Conservation (phyloP, 2,113 vertebrate genomes). For the Myocastor coypus region DNA sequence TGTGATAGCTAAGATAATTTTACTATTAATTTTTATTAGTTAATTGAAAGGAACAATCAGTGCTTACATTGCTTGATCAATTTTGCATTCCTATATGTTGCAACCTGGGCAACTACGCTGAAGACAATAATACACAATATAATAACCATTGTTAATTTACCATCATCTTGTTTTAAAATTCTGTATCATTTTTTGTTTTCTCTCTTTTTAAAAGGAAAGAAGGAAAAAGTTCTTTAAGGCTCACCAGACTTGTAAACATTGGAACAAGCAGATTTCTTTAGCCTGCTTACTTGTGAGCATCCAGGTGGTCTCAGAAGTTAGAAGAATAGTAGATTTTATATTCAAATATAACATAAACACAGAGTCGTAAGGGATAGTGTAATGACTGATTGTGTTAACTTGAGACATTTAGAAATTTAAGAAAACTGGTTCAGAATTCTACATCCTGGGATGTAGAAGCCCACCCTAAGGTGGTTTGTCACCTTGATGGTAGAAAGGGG, state of each 20-base stretch:
- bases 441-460: too few relatives aligned
- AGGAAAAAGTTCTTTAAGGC: not conserved
- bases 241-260: not conserved
- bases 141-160: too few relatives aligned
- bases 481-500: not conserved
- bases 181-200: too few relatives aligned
- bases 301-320: not conserved
- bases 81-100: too few relatives aligned
- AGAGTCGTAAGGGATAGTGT: not conserved
- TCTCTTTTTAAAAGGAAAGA: too few relatives aligned
- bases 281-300: not conserved
- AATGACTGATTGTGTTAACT: not conserved
- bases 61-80: too few relatives aligned
- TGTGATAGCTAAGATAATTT: too few relatives aligned
- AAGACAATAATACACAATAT: too few relatives aligned
- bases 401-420: not conserved
- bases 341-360: not conserved
- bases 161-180: too few relatives aligned
- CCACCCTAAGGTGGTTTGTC: not conserved
- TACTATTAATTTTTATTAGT: too few relatives aligned
- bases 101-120: too few relatives aligned
- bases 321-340: not conserved
- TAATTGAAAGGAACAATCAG: too few relatives aligned
- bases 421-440: not conserved
- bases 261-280: not conserved